A percentile compares a stretch with the other conserved stretches of the same genome.
Evolutionary conservation across 2,888 invertebrate species (phyloP).

Genomic region (Tipula vernalis): DNA sequence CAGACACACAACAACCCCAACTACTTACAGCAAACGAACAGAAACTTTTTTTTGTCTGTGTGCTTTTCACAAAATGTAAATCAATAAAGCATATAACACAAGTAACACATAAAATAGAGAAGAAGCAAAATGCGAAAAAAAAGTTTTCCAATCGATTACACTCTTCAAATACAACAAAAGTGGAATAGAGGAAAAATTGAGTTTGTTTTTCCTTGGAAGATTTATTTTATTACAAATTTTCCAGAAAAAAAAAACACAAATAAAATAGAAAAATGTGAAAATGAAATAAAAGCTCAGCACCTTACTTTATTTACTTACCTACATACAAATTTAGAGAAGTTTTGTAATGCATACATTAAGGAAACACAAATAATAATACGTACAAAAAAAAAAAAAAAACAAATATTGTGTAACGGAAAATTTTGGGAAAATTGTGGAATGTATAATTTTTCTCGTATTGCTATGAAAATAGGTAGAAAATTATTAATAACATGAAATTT

Average conservation of each 20-base stretch:
- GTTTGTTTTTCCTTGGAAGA: not conserved
- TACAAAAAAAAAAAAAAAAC: not conserved
- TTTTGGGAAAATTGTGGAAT: not conserved
- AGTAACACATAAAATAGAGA: not conserved
- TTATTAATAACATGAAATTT: not conserved
- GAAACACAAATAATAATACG: not conserved
- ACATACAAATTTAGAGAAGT: not conserved
- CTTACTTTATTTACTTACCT: not conserved
- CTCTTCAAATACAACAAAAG: not conserved
- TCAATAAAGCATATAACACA: not conserved
- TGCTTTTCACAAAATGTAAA: not conserved
- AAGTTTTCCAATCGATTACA: conserved; percentile 4
- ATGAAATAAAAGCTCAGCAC: not conserved
- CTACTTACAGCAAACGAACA: not conserved
- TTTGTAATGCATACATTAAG: not conserved
- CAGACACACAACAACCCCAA: not conserved
- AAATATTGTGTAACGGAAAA: not conserved
- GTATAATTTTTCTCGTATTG: not conserved
- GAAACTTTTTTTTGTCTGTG: not conserved
- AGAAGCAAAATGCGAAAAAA: not conserved
- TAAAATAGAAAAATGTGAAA: not conserved
- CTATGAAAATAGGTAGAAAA: not conserved
- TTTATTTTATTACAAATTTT: not conserved
- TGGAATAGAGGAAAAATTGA: not conserved
- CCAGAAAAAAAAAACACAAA: not conserved